phyloP scores from a whole-genome alignment of 2,113 vertebrate genomes.

The Erythrocebus patas region DNA sequence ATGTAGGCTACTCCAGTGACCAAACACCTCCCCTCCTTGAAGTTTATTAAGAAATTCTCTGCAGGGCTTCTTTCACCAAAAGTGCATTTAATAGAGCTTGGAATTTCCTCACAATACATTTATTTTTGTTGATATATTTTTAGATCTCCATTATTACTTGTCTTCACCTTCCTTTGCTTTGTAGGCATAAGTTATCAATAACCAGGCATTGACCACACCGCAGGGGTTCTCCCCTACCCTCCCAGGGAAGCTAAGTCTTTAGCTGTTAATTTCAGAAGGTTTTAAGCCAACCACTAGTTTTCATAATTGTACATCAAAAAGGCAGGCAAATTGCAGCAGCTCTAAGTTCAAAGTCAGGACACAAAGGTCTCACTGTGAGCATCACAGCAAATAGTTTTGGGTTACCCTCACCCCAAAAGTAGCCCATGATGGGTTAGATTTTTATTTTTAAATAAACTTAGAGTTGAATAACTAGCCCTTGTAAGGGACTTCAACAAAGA shows the following conservation, averaged over 20 bases:
- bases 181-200: not conserved
- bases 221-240: not conserved
- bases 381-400: not conserved
- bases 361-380: not conserved
- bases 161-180: constrained; percentile 51
- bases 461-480: not conserved
- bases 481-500: not conserved
- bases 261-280: not conserved
- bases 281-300: not conserved
- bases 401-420: not conserved
- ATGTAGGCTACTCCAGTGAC: not conserved
- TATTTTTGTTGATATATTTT: constrained; percentile 53
- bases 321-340: not conserved
- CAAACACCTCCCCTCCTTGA: constrained; percentile 55
- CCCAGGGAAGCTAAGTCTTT: not conserved
- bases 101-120: constrained; percentile 57
- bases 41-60: constrained; percentile 64
- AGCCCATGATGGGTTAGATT: not conserved
- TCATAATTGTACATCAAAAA: not conserved
- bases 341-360: not conserved
- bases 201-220: not conserved
- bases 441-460: not conserved
- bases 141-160: not conserved
- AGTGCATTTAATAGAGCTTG: constrained; percentile 67
- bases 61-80: constrained; percentile 58